These are phyloP conservation scores for Drosophila ambigua DNA, from an alignment of 1,140 invertebrate species.

Conservation along the genomic window DNA sequence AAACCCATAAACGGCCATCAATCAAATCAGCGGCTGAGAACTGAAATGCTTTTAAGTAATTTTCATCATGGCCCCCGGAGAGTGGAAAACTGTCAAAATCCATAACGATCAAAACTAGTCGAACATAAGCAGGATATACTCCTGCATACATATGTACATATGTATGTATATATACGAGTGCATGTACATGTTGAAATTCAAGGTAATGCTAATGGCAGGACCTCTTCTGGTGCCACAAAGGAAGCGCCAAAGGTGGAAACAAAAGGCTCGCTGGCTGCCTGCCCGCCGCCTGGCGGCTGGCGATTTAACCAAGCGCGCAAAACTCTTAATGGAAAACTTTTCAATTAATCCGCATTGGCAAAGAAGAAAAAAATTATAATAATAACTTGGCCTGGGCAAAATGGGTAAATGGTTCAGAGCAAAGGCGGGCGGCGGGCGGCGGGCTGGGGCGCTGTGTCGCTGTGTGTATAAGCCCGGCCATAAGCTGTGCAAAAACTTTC, in stretches of 20 bases:
- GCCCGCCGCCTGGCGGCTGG: constrained; percentile 1
- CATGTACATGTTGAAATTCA: constrained; percentile 36
- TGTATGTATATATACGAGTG: background rate
- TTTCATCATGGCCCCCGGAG: constrained; percentile 64
- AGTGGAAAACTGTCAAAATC: constrained; percentile 71
- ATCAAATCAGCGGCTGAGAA: constrained; percentile 71
- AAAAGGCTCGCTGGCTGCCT: constrained; percentile 10
- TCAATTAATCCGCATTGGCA: constrained; percentile 79
- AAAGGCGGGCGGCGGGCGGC: background rate
- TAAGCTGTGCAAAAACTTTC: constrained; percentile 71
- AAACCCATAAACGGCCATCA: constrained; percentile 74
- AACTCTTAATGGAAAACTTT: constrained; percentile 80
- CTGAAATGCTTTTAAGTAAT: constrained; percentile 79
- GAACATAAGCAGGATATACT: constrained; percentile 10
- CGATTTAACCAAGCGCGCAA: constrained; percentile 67
- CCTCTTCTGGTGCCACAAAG: no score
- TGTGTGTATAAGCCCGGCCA: constrained; percentile 31
- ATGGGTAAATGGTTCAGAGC: constrained; percentile 5
- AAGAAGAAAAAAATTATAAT: constrained; percentile 79
- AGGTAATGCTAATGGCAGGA: no score
- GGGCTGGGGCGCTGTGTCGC: no score
- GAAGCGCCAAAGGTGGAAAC: background rate
- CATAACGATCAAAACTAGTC: constrained; percentile 77
- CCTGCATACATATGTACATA: no score
- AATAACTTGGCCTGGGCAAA: constrained; percentile 57